Evolutionary conservation across 2,888 invertebrate species (phyloP).

Genomic region (Gasteruption jaculator): DNA sequence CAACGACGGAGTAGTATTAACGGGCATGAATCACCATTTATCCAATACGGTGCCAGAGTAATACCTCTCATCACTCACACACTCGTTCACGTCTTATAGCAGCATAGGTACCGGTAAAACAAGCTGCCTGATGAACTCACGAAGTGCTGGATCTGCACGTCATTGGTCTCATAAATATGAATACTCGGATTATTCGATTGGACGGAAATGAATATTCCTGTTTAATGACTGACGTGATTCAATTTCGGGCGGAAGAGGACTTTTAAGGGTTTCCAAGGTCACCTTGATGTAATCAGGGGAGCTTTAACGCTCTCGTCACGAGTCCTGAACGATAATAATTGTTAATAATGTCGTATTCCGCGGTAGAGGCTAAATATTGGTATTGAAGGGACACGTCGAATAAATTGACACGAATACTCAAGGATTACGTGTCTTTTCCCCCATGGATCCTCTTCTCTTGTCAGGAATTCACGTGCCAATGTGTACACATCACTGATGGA

Average conservation of each 20-base stretch:
- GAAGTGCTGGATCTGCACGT: no score
- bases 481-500: conserved; percentile 10
- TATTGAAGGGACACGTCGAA: not conserved
- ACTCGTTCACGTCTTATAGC: conserved; percentile 17
- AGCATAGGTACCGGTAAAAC: no score
- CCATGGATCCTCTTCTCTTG: not conserved
- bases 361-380: conserved; percentile 3
- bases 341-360: not conserved
- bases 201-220: no score
- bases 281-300: no score
- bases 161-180: not conserved
- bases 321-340: not conserved
- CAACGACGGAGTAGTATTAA: conserved; percentile 23
- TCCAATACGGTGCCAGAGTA: conserved; percentile 22
- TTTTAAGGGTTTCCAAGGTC: no score
- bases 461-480: not conserved
- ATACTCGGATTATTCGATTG: no score
- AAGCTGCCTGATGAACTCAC: no score
- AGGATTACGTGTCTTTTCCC: no score
- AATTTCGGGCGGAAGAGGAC: no score
- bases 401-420: not conserved
- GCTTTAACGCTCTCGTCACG: not conserved
- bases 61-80: conserved; percentile 18
- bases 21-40: conserved; percentile 28
- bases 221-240: no score